These are phyloP conservation scores for Crocallis elinguaria DNA, from an alignment of 2,888 invertebrate genomes.

Conservation along the genomic window DNA sequence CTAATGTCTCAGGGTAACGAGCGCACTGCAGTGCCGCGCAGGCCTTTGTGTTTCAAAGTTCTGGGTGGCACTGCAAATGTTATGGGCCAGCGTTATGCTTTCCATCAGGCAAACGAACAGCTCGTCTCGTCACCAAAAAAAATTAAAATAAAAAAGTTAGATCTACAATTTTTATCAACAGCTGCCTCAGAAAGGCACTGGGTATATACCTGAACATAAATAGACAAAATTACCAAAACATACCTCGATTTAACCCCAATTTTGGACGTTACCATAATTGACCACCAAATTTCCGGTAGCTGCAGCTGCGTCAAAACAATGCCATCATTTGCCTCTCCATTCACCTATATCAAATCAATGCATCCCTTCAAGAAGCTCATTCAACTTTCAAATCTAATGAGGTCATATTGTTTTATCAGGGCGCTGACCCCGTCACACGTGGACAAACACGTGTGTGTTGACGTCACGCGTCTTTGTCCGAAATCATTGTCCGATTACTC, in stretches of 20 bases:
- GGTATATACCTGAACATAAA: no score
- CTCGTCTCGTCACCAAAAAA: no score
- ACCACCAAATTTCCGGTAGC: slow-evolving; percentile 50
- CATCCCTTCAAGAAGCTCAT: slow-evolving; percentile 40
- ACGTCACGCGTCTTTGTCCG: slow-evolving; percentile 60
- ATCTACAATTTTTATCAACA: no score
- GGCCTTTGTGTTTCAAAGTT: no score
- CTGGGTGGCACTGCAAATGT: no score
- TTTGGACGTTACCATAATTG: slow-evolving; percentile 24
- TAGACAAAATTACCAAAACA: neutral
- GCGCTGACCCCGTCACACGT: slow-evolving; percentile 71
- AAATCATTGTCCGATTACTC: slow-evolving; percentile 66
- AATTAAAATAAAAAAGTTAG: no score
- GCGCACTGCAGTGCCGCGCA: no score
- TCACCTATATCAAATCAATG: slow-evolving; percentile 28
- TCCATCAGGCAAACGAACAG: no score
- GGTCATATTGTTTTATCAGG: slow-evolving; percentile 64
- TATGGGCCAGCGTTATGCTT: no score
- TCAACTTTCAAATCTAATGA: slow-evolving; percentile 21
- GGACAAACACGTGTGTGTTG: slow-evolving; percentile 69
- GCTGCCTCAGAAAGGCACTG: no score
- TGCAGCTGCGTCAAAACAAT: slow-evolving; percentile 70
- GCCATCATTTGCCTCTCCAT: slow-evolving; percentile 38
- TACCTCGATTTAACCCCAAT: slow-evolving; percentile 10
- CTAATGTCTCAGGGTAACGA: no score